Conservation (phyloP, 2,888 invertebrate genomes). For the Ophraella communa region DNA sequence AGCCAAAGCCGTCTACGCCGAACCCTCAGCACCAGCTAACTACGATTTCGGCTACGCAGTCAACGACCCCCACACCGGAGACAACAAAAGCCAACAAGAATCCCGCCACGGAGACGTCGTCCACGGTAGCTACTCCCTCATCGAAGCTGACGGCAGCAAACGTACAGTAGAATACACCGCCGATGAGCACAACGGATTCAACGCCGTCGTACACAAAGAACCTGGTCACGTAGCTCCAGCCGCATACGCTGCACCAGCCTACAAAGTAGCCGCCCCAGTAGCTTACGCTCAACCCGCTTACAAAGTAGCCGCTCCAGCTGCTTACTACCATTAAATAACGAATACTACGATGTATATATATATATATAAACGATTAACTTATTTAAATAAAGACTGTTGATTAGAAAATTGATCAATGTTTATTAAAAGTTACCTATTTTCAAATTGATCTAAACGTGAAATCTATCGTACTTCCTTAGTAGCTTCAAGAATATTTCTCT, state of each 20-base stretch:
- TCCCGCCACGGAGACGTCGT: conserved; percentile 64
- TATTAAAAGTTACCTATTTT: neutral
- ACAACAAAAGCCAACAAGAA: conserved; percentile 68
- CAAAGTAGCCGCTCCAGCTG: neutral
- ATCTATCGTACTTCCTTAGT: no score
- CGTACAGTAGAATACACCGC: conserved; percentile 63
- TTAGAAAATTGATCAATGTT: neutral
- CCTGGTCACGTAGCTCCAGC: conserved; percentile 31
- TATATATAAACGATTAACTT: no score
- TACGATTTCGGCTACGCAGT: conserved; percentile 47
- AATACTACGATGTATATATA: neutral
- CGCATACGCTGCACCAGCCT: conserved; percentile 23
- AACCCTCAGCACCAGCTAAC: conserved; percentile 43
- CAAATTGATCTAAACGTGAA: neutral
- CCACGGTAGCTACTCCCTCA: conserved; percentile 62
- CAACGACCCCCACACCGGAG: conserved; percentile 57
- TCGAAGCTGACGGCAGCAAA: conserved; percentile 63
- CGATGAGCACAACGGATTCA: conserved; percentile 63
- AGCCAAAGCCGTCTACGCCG: conserved; percentile 43
- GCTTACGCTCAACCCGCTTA: conserved; percentile 3
- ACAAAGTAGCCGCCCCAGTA: conserved; percentile 13
- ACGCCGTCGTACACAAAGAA: conserved; percentile 63
- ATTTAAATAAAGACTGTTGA: conserved; percentile 6
- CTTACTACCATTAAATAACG: neutral
- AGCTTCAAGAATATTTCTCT: no score